phyloP scores from a whole-genome alignment of 2,888 invertebrate species.

The Monochamus alternatus region DNA sequence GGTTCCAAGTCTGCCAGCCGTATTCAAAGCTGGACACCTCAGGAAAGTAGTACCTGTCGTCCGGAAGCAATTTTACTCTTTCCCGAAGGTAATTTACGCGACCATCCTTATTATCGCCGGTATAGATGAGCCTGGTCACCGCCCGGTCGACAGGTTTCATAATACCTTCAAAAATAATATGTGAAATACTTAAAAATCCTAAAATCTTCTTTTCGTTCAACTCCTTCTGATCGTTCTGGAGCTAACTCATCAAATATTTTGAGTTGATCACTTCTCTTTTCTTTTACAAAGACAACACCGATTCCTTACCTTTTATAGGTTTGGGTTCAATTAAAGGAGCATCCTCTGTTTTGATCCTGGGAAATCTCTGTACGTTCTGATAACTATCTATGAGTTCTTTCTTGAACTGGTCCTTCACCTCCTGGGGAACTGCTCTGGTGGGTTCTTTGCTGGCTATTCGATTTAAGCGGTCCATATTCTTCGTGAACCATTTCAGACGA shows the following conservation, averaged over 20 bases:
- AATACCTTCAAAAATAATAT: conserved; percentile 41
- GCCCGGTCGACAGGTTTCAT: conserved; percentile 75
- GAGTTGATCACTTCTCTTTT: too few relatives aligned
- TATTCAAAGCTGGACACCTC: conserved; percentile 73
- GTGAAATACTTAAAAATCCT: too few relatives aligned
- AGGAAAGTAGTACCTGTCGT: conserved; percentile 74
- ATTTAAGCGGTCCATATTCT: conserved; percentile 64
- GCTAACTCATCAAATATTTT: too few relatives aligned
- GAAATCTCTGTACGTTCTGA: conserved; percentile 55
- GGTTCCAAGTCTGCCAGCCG: conserved; percentile 76
- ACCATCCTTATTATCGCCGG: conserved; percentile 71
- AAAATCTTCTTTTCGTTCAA: too few relatives aligned
- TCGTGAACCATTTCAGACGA: conserved; percentile 67
- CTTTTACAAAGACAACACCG: too few relatives aligned
- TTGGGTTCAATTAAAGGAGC: conserved; percentile 47
- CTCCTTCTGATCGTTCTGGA: too few relatives aligned
- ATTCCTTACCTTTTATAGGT: conserved; percentile 35
- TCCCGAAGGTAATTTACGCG: conserved; percentile 71
- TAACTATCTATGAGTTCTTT: conserved; percentile 54
- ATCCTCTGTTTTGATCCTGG: conserved; percentile 50
- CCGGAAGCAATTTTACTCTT: conserved; percentile 72
- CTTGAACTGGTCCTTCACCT: conserved; percentile 57
- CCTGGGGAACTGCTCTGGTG: conserved; percentile 59
- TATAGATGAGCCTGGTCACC: conserved; percentile 70
- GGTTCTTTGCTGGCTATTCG: conserved; percentile 60